These are phyloP conservation scores for Tuta absoluta DNA, from an alignment of 2,888 invertebrate species.

Conservation along the genomic window DNA sequence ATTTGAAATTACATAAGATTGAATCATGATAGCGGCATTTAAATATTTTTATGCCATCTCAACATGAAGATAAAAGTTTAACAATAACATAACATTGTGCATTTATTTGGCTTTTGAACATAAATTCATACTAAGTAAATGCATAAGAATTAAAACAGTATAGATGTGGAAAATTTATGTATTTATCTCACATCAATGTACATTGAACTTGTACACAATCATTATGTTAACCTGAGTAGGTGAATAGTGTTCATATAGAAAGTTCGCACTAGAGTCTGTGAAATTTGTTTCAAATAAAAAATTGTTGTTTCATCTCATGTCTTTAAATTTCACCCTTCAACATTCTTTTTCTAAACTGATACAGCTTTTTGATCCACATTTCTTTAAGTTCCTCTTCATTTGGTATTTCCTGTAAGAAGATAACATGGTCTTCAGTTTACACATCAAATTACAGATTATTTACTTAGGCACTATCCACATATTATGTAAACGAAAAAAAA, in stretches of 20 bases:
- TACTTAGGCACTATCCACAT: no score
- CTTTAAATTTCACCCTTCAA: conserved; percentile 70
- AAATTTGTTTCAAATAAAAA: conserved; percentile 30
- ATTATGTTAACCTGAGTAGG: background rate
- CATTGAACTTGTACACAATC: conserved; percentile 3
- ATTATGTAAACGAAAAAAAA: no score
- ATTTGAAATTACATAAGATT: conserved; percentile 27
- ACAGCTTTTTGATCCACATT: conserved; percentile 88
- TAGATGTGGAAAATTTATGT: background rate
- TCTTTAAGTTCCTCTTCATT: conserved; percentile 85
- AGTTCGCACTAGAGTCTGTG: conserved; percentile 18
- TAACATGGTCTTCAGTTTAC: background rate
- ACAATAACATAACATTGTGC: background rate
- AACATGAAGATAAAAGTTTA: background rate
- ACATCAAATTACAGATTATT: background rate
- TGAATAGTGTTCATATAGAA: conserved; percentile 9
- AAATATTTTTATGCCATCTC: background rate
- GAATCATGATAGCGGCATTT: conserved; percentile 4
- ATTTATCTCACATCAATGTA: conserved; percentile 9
- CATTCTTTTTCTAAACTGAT: conserved; percentile 83
- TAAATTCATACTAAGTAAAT: background rate
- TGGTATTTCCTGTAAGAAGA: conserved; percentile 83
- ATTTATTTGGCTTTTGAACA: background rate
- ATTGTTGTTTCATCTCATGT: conserved; percentile 27
- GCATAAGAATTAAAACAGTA: background rate